Evolutionary conservation across 2,888 invertebrate species (phyloP), one percentile per base, ranked within the genome.

Genomic region (Pandemis heparana): DNA sequence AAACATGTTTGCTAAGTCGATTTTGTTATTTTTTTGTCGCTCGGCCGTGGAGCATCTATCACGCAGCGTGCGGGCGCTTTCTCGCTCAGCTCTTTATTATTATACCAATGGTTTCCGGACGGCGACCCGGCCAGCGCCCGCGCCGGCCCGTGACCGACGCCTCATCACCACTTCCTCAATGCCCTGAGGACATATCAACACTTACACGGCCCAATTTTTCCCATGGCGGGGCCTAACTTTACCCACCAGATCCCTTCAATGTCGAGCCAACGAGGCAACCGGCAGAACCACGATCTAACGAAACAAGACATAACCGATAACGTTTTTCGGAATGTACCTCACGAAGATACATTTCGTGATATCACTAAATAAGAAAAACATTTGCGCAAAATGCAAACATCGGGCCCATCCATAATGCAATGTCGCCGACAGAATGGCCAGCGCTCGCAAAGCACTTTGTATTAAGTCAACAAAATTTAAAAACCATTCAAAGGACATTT

Each of bases 1-100:
- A 92, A 92, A 92, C 93, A 93, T 94, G 93, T 91, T 92, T 91
- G 92, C 92, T 93, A 92, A 92, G 92, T 91, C 92, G 92, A 92
- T 92, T 92, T 92, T 92, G 90, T 92, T 90, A 86, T 91, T 92
- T 93, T 90, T 93, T 93, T 92, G 92, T 92, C 89, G 91, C 83
- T 88, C 85, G 84, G 82, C 85, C 84, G 84, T 83, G 88, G 82
- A 66, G 91, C 93, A 94, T 94, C 93, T 91, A 93, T 94, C 94
- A 93, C 94, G 78, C 94, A 94, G 94, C 93, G 89, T 86, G 94
- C 86, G 91, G 90, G 82, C 92, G 91, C 91, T 91, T 90, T 92
- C 91, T 90, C 88, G 89, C 86, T 81, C 87, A 89, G 89, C 88
- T 91, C 92, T 93, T 92, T 92, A 93, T 93, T 92, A 91, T 86